phyloP scores from a whole-genome alignment of 2,797 vertebrate genomes.

The Sebastes glaucus region DNA sequence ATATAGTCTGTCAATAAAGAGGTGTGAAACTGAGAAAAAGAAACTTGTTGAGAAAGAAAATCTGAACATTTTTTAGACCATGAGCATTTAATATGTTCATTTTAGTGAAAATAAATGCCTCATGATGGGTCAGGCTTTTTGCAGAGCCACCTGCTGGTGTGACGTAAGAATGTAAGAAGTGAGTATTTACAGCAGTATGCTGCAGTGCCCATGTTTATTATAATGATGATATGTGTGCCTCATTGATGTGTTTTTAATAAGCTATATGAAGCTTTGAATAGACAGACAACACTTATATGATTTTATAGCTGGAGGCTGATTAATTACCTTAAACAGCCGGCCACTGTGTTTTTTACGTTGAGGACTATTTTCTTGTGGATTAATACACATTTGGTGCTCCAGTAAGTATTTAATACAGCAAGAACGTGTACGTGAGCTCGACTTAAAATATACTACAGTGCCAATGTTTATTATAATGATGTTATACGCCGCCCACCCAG shows the following conservation, averaged over 20 bases:
- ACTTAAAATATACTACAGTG: neutral
- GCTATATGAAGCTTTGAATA: too few relatives aligned
- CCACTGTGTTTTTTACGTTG: neutral
- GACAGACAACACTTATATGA: too few relatives aligned
- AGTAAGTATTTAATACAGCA: neutral
- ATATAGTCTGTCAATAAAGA: neutral
- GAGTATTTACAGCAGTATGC: neutral
- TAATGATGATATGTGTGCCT: neutral
- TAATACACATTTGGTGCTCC: neutral
- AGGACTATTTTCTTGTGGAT: neutral
- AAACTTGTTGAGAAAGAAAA: neutral
- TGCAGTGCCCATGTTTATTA: neutral
- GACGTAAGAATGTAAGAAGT: neutral
- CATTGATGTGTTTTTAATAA: neutral
- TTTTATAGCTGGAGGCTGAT: too few relatives aligned
- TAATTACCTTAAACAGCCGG: neutral
- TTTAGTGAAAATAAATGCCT: neutral
- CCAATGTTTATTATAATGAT: neutral
- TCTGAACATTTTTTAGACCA: neutral
- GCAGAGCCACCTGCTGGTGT: constrained; percentile 52
- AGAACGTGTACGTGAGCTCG: rapidly evolving
- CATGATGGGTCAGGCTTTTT: neutral
- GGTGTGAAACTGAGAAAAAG: neutral
- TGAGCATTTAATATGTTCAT: neutral
- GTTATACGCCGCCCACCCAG: too few relatives aligned